A percentile compares a stretch with the other conserved stretches of the same genome.
phyloP scores from a whole-genome alignment of 1,140 invertebrate species.

The Physella acuta region DNA sequence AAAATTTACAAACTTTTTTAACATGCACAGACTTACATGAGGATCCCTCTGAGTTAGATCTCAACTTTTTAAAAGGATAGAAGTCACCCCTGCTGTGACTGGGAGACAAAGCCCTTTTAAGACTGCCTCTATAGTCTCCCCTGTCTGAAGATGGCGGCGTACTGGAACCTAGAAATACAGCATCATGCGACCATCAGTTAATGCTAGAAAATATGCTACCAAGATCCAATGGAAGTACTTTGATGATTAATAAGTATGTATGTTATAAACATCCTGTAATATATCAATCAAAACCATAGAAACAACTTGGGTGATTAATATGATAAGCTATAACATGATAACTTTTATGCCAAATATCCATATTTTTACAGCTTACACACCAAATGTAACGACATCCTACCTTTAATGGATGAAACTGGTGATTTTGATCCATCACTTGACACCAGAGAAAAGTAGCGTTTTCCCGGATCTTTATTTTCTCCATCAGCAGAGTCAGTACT shows the following conservation, averaged over 20 bases:
- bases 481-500: conserved; percentile 23
- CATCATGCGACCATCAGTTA: too few species aligned
- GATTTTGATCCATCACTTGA: conserved; percentile 4
- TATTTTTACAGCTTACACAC: too few species aligned
- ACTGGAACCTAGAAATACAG: conserved; percentile 2
- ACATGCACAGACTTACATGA: too few species aligned
- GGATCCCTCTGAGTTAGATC: background rate
- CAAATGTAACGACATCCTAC: conserved; percentile 3
- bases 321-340: too few species aligned
- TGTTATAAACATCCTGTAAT: too few species aligned
- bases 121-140: conserved; percentile 16
- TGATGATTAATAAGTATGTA: too few species aligned
- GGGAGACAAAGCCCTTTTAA: conserved; percentile 40
- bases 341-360: too few species aligned
- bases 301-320: too few species aligned
- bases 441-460: conserved; percentile 12
- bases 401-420: background rate
- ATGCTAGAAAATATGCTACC: too few species aligned
- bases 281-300: too few species aligned
- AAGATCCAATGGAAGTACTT: too few species aligned
- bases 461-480: background rate
- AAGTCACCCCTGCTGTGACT: conserved; percentile 28
- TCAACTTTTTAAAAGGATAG: background rate
- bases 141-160: background rate
- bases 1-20: too few species aligned